phyloP scores from a whole-genome alignment of 2,888 invertebrate species.

The Fragum whitleyi region DNA sequence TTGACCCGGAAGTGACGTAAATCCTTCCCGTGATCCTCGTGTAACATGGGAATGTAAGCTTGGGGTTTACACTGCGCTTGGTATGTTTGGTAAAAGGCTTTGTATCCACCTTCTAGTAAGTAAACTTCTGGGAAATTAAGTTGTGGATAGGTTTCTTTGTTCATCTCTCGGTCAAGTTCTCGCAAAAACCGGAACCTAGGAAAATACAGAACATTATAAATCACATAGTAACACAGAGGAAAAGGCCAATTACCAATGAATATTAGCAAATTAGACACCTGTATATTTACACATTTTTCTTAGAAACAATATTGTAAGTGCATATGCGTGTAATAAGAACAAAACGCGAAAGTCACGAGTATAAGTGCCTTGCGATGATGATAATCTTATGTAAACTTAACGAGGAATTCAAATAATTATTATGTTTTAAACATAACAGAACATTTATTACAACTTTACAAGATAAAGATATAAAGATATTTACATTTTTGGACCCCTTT shows the following conservation, averaged over 20 bases:
- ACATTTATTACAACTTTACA: no score
- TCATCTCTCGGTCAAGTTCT: constrained; percentile 91
- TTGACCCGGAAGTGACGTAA: constrained; percentile 91
- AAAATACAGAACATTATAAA: background rate
- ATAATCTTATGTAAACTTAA: no score
- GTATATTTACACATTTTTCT: no score
- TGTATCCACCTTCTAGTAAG: constrained; percentile 95
- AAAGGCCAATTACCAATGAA: no score
- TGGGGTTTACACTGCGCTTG: constrained; percentile 90
- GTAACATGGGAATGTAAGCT: constrained; percentile 93
- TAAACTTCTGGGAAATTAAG: constrained; percentile 96
- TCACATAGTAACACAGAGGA: background rate
- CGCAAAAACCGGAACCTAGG: constrained; percentile 92
- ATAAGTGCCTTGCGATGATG: no score
- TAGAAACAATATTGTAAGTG: no score
- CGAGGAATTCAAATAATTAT: no score
- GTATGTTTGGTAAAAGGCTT: constrained; percentile 89
- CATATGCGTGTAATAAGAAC: no score
- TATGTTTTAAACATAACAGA: no score
- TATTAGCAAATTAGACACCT: no score
- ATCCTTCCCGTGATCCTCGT: constrained; percentile 91
- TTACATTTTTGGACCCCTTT: constrained; percentile 65
- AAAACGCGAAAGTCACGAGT: no score
- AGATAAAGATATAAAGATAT: constrained; percentile 1
- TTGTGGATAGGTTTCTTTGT: constrained; percentile 92